Evolutionary conservation across 2,797 vertebrate genomes (phyloP).

Genomic region (Tolypeutes matacus): DNA sequence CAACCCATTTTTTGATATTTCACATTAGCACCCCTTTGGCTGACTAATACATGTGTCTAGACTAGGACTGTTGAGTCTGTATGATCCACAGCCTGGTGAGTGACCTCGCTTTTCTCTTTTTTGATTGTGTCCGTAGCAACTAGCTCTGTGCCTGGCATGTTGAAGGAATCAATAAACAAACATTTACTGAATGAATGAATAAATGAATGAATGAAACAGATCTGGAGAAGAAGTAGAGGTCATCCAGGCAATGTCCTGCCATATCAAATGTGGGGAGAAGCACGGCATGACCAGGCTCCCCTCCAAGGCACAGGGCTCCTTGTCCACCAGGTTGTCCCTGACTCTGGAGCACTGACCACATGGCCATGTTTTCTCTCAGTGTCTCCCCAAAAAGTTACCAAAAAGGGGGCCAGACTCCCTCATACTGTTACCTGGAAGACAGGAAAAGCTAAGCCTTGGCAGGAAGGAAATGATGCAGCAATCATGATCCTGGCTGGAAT

Average conservation of each 20-base stretch:
- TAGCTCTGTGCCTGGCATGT: not conserved
- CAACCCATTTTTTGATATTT: no score
- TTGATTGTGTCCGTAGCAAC: not conserved
- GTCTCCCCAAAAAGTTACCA: not conserved
- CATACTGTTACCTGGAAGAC: not conserved
- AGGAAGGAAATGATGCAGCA: not conserved
- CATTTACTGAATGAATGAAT: not conserved
- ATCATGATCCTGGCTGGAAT: fast-evolving
- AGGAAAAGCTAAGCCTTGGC: not conserved
- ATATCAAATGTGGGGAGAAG: not conserved
- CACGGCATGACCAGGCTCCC: not conserved
- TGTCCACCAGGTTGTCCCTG: not conserved
- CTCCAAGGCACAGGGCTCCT: not conserved
- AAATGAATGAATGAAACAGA: not conserved
- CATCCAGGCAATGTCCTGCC: not conserved
- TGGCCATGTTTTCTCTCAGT: not conserved
- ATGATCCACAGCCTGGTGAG: not conserved
- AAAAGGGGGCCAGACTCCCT: not conserved
- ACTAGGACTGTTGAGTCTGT: not conserved
- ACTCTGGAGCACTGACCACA: not conserved
- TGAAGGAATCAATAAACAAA: not conserved
- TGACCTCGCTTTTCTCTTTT: not conserved
- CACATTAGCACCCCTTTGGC: no score
- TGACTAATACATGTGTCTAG: no score
- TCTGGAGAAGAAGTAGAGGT: not conserved